Evolutionary conservation across 2,797 vertebrate species (phyloP).

Genomic region (Fratercula arctica): DNA sequence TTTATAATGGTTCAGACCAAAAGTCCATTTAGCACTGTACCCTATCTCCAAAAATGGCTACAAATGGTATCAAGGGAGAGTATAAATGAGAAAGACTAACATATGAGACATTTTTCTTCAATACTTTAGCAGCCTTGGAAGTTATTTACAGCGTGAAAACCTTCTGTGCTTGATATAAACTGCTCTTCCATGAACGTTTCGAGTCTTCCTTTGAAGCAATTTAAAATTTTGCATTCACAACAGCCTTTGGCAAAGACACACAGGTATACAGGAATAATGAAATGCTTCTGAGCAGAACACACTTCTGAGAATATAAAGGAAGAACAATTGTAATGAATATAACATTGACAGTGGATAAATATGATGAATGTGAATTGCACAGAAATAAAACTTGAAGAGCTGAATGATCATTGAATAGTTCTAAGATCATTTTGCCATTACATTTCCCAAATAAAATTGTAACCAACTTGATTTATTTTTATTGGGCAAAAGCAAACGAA

Average conservation of each 20-base stretch:
- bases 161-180: neutral
- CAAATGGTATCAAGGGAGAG: neutral
- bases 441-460: neutral
- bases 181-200: neutral
- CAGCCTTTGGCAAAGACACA: neutral
- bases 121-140: neutral
- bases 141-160: neutral
- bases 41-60: neutral
- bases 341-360: neutral
- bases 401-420: neutral
- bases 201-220: neutral
- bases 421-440: neutral
- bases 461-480: neutral
- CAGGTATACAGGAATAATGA: neutral
- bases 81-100: neutral
- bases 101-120: neutral
- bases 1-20: neutral
- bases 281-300: neutral
- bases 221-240: neutral
- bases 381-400: neutral
- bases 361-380: neutral
- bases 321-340: neutral
- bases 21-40: neutral
- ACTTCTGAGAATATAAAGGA: neutral
- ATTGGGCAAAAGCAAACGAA: neutral